Base-by-base conservation (phyloP, 2,888 invertebrate species). In the Cheilosia vernalis region DNA sequence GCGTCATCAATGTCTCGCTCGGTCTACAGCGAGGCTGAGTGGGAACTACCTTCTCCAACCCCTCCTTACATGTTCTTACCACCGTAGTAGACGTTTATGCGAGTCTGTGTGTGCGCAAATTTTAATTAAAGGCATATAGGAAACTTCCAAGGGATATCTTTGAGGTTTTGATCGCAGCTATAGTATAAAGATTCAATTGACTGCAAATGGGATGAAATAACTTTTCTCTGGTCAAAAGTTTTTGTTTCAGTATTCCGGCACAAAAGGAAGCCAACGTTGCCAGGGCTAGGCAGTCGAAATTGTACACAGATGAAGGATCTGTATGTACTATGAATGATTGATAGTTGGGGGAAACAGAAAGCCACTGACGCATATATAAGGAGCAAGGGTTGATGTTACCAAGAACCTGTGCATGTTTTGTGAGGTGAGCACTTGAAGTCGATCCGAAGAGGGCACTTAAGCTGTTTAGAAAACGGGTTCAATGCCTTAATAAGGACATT, bases 51-150 rank as follows among this genome's bases (percentile, higher is more conserved):
- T 40, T 64, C 81, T 33, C 66, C 58, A 72, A 55, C 17, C 58
- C 53, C 67, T 56, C 79, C 73, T 64, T 73, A 79, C 44, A 69
- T 73, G 73, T 83, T 73, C 67, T 73, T 78, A 78, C 66, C 56
- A 78, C 61, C 49, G 47, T 49, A 64, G 77, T 60, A 30, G 44
- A 33, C 19, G 21, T 44, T 17, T 44, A 19, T n/a, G 56, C 15
- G 19, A 24, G 17, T 61, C 24, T 42, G 24, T 82, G 19, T 67
- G 40, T 42, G 19, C 44, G 21, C 33, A 67, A 49, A 53, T 73
- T 73, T 79, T 83, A 83, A 83, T 73, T 73, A 79, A 83, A 79
- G 67, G 40, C 72, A 37, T 19, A 78, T 19, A 78, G 56, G 70
- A 37, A 64, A 64, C 63, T 67, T n/a, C 67, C 63, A 42, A 6